Evolutionary conservation across 2,888 invertebrate genomes (phyloP).

Genomic region (Phyllotreta cruciferae): DNA sequence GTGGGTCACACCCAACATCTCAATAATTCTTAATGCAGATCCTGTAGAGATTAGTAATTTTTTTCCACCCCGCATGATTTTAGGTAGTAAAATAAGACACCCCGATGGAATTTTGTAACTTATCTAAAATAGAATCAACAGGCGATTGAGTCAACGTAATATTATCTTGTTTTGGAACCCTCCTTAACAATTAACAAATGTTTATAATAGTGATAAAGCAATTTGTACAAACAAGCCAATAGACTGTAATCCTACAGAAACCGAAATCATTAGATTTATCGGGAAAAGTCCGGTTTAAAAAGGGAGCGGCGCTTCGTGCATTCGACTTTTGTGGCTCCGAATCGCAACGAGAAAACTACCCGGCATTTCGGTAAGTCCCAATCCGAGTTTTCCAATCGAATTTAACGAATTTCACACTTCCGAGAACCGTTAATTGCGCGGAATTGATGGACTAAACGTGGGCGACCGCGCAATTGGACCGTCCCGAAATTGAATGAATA

Average conservation of each 20-base stretch:
- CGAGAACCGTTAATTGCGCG: neutral
- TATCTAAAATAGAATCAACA: slow-evolving; percentile 1
- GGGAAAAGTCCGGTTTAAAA: neutral
- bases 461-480: neutral
- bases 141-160: slow-evolving; percentile 2
- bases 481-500: slow-evolving; percentile 24
- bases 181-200: slow-evolving; percentile 4
- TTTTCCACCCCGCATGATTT: no score
- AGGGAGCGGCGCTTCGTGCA: no score
- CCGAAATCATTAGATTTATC: neutral
- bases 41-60: no score
- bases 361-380: no score
- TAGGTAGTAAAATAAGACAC: neutral
- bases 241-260: neutral
- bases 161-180: slow-evolving; percentile 22
- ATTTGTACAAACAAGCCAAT: neutral
- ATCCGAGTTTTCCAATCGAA: no score
- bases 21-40: no score
- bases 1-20: no score
- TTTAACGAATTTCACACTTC: neutral
- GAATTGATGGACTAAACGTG: slow-evolving; percentile 2
- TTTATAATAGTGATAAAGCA: slow-evolving; percentile 8
- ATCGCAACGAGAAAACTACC: no score
- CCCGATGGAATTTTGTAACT: neutral
- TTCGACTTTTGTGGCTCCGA: no score